Percentiles rank a stretch among this genome's conserved stretches.
Evolutionary conservation across 2,113 vertebrate species (phyloP).

Genomic region (Cnemophilus loriae): DNA sequence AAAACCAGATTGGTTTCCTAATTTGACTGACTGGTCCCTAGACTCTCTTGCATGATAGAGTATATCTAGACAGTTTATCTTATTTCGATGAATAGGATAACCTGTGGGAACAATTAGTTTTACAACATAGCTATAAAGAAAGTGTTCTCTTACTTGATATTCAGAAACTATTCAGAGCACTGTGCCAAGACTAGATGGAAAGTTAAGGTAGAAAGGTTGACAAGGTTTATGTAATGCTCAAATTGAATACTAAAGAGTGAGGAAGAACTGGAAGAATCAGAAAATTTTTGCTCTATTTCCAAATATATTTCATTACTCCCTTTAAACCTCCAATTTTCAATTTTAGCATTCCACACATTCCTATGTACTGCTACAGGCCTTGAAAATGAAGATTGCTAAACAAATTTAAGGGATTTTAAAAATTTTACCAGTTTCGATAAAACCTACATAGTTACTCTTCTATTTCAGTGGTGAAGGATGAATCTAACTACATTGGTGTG

Average conservation of each 20-base stretch:
- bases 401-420: background rate
- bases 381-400: background rate
- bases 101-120: background rate
- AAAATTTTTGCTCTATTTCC: background rate
- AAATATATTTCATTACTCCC: background rate
- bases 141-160: background rate
- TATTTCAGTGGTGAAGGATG: background rate
- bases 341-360: background rate
- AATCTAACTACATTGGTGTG: background rate
- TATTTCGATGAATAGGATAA: background rate
- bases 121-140: background rate
- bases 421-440: background rate
- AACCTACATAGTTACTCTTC: background rate
- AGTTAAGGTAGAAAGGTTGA: background rate
- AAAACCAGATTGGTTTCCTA: background rate
- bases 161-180: background rate
- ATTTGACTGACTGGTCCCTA: background rate
- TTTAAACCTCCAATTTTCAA: background rate
- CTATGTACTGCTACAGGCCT: background rate
- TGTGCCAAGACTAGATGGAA: accelerated
- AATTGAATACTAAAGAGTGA: background rate
- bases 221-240: background rate
- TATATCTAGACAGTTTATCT: background rate
- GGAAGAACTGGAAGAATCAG: background rate
- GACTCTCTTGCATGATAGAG: background rate